phyloP scores from a whole-genome alignment of 35 echinoderm and acorn worm genomes.

The Amphiura filiformis region DNA sequence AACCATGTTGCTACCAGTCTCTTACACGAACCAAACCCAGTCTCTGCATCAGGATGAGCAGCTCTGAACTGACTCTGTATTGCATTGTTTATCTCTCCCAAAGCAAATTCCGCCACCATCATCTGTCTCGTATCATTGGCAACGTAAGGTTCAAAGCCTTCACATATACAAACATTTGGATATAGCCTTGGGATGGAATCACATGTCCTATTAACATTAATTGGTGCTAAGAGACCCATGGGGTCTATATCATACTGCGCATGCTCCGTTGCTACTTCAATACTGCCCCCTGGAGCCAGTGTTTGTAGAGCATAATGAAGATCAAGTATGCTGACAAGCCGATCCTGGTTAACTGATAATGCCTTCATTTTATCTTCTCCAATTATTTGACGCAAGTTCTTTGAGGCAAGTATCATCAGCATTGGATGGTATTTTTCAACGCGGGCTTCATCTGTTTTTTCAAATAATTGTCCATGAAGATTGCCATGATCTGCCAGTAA shows the following conservation, averaged over 20 bases:
- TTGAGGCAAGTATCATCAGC: slow-evolving; percentile 58
- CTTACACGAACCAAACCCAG: slow-evolving; percentile 57
- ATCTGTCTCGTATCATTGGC: slow-evolving; percentile 58
- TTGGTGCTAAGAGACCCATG: slow-evolving; percentile 39
- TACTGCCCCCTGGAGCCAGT: background rate
- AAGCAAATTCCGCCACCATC: too few relatives aligned
- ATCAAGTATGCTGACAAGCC: slow-evolving; percentile 67
- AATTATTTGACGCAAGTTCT: slow-evolving; percentile 34
- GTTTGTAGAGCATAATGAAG: slow-evolving; percentile 60
- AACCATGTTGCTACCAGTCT: slow-evolving; percentile 45
- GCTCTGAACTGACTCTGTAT: slow-evolving; percentile 55
- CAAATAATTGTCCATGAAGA: slow-evolving; percentile 57
- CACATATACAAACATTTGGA: slow-evolving; percentile 85
- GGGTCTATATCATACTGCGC: slow-evolving; percentile 42
- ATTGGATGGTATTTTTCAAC: slow-evolving; percentile 81
- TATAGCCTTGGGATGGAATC: slow-evolving; percentile 56
- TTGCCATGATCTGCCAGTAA: slow-evolving; percentile 86
- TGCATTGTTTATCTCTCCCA: too few relatives aligned
- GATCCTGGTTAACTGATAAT: slow-evolving; percentile 56
- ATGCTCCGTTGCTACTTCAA: background rate
- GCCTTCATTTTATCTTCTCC: slow-evolving; percentile 13
- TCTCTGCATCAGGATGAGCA: slow-evolving; percentile 5
- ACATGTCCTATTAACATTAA: slow-evolving; percentile 61
- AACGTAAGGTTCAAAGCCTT: slow-evolving; percentile 20
- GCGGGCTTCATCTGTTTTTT: slow-evolving; percentile 54